Evolutionary conservation across 2,888 invertebrate species (phyloP), one percentile per base, ranked within the genome.

Genomic region (Diplazon laetatorius): DNA sequence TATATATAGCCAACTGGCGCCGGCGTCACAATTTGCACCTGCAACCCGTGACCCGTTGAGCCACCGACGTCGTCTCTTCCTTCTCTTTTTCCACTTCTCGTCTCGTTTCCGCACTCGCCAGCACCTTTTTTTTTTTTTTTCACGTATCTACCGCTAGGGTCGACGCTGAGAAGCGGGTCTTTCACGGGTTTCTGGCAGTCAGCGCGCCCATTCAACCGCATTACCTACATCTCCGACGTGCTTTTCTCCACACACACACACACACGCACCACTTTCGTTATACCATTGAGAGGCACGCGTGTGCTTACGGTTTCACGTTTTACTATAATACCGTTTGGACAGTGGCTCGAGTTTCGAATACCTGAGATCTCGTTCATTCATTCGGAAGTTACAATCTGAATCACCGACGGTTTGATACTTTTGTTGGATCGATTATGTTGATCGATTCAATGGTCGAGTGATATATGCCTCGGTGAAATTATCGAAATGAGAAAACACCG

Each of bases 11-110:
- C 62, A 39, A 60, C 65, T 55, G 83, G 85, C 87, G 87, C 87
- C 85, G 86, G 86, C 87, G 87, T 86, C 84, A 80, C 81, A 80
- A 78, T 82, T 85, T 83, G 83, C 85, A 86, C 87, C 87, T 85
- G 85, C 83, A 75, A 52, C 82, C n/a, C 74, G 73, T 60, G 68
- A 68, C 71, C 65, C 73, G 71, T 66, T 62, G 74, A 72, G 59
- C 72, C 63, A 14, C 55, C 39, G 59, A 72, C 73, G 65, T 59
- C 65, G 66, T 48, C 55, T 55, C 14, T 20, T 30, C 50, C 14
- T 20, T 42, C 60, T 42, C 55, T 30, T 55, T 55, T 55, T 55
- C 30, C 16, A 12, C 25, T 68, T 25, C 44, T 30, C 52, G 52
- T 52, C 52, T 14, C 52, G 52, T n/a, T 30, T 30, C 30, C 30